Conservation (phyloP, 2,113 vertebrate genomes). For the Daphoenositta chrysoptera region DNA sequence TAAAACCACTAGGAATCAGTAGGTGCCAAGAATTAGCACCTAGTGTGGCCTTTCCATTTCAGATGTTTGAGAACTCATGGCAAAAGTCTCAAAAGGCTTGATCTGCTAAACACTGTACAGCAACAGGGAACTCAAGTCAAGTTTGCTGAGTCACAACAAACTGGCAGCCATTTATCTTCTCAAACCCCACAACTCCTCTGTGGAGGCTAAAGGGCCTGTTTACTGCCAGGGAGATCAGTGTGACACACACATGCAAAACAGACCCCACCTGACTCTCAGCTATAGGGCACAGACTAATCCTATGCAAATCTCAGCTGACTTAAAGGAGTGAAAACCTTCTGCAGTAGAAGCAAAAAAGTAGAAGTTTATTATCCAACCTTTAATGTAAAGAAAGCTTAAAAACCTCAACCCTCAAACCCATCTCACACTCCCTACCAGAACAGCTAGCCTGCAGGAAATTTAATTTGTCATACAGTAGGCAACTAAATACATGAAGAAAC, state of each 20-base stretch:
- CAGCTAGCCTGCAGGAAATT: neutral
- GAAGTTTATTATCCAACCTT: neutral
- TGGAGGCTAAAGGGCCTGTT: neutral
- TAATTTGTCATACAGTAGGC: neutral
- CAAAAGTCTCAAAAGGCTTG: accelerated
- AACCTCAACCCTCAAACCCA: neutral
- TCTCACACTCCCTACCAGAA: neutral
- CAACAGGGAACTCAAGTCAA: neutral
- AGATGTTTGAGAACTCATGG: neutral
- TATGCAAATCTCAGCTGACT: neutral
- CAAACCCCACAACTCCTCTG: neutral
- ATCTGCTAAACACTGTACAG: neutral
- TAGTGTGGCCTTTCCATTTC: neutral
- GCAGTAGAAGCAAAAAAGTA: neutral
- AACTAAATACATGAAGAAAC: neutral
- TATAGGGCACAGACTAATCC: neutral
- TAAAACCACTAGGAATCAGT: neutral
- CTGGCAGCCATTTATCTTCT: neutral
- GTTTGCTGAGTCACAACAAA: no score
- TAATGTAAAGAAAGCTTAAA: neutral
- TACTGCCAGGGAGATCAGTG: neutral
- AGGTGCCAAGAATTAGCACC: neutral
- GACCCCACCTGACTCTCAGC: neutral
- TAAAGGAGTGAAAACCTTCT: neutral
- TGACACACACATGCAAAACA: neutral